Conservation (phyloP, 2,797 vertebrate species). For the Anableps anableps region DNA sequence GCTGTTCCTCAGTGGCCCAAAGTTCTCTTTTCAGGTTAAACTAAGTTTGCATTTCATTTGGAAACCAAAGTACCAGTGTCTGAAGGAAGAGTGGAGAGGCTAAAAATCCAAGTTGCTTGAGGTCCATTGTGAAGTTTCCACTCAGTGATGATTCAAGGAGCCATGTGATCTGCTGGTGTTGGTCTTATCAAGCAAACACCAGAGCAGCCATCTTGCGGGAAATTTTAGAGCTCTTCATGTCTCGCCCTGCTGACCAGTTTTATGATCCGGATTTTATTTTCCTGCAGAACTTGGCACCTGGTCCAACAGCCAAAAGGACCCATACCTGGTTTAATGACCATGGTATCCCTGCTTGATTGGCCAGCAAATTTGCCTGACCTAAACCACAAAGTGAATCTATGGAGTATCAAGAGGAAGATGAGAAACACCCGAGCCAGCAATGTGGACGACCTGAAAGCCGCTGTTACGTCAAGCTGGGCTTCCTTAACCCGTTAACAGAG, state of each 20-base stretch:
- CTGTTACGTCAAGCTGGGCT: neutral
- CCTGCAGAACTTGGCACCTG: constrained; percentile 8
- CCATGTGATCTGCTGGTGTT: neutral
- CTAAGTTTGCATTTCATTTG: neutral
- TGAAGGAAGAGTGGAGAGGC: neutral
- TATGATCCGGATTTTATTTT: constrained; percentile 6
- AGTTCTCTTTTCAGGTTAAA: neutral
- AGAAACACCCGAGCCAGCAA: neutral
- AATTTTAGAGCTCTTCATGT: neutral
- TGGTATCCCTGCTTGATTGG: neutral
- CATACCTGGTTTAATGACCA: constrained; percentile 6
- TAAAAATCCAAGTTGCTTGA: neutral
- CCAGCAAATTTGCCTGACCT: constrained; percentile 5
- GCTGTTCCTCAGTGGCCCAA: neutral
- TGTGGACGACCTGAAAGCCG: neutral
- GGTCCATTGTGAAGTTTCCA: neutral
- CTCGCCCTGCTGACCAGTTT: neutral
- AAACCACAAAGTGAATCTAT: neutral
- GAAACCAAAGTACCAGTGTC: neutral
- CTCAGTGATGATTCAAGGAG: neutral
- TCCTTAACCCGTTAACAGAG: neutral
- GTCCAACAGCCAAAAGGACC: constrained; percentile 7
- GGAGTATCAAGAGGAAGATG: neutral
- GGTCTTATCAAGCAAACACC: neutral
- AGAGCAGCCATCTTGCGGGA: neutral